phyloP scores from a whole-genome alignment of 2,113 vertebrate genomes.

The Petroica traversi region DNA sequence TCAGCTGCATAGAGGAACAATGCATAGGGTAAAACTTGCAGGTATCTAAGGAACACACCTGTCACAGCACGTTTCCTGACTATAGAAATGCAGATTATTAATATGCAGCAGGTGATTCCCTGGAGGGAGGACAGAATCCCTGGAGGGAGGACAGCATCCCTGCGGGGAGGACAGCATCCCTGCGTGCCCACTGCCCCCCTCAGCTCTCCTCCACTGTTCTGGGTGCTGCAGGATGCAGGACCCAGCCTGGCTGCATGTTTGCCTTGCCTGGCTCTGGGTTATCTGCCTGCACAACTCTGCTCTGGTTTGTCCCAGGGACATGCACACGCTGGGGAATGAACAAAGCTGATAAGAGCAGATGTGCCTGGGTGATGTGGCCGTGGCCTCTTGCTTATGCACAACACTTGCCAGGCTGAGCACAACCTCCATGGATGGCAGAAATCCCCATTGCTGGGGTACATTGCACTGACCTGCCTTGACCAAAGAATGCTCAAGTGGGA shows the following conservation, averaged over 20 bases:
- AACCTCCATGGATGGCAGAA: fast-evolving
- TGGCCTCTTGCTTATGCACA: background rate
- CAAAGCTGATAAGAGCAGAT: background rate
- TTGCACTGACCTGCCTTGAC: background rate
- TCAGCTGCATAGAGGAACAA: background rate
- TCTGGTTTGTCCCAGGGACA: fast-evolving
- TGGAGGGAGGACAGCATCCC: too few relatives aligned
- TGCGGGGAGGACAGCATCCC: background rate
- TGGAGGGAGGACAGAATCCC: background rate
- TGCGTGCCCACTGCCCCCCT: background rate
- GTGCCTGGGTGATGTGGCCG: fast-evolving
- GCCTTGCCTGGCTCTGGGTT: background rate
- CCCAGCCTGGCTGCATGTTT: background rate
- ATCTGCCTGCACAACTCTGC: background rate
- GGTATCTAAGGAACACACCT: background rate
- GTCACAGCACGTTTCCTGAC: background rate
- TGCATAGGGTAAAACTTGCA: background rate
- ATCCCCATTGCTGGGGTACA: background rate
- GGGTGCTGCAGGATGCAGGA: fast-evolving
- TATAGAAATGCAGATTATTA: background rate
- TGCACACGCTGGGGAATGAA: fast-evolving
- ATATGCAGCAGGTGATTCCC: too few relatives aligned
- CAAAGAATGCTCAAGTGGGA: background rate
- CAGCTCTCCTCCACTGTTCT: background rate
- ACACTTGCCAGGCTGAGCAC: background rate